Evolutionary conservation across 1,140 invertebrate species (phyloP), one percentile per base, ranked within the genome.

Genomic region (Bombus balteatus): DNA sequence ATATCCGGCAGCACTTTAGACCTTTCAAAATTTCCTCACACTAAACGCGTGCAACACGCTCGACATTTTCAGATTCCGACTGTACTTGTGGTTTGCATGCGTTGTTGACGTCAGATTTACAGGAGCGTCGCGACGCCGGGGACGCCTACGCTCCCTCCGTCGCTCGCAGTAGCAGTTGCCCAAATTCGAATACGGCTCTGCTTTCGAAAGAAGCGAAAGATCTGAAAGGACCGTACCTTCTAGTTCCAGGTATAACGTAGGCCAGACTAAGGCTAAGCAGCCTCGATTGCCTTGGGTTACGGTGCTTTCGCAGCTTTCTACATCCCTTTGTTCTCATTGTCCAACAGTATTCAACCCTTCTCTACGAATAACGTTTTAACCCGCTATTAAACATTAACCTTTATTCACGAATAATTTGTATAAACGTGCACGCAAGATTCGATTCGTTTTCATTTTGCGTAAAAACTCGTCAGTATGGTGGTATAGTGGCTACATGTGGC

Each of bases 151-250:
- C 90, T 80, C 93, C 94, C 71, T 89, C 92, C 59, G 95, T 95
- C 81, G 93, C 93, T 92, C 95, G 95, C 91, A 95, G 96, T 89
- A 94, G 92, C 79, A 95, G 94, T 94, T 93, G 95, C 92, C 95
- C 96, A 32, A 95, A 96, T 90, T 96, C 96, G 88, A 96, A 96
- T 92, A 96, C 95, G 86, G 96, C 96, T 89, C 95, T 96, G 87
- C 95, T 97, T 43, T 94, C 94, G 68, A 95, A 95, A 92, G 96
- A 96, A 91, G 95, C 96, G 81, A 95, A 96, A 93, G 97, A 97
- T 94, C 95, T 96, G 93, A 97, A 97, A 95, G 97, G 97, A 94
- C 97, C 96, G 91, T 97, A 97, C 95, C 96, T 97, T 93, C 96
- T 97, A 87, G 96, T 98, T 94, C 97, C 97, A 97, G 97, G 97